Conservation (phyloP, 2,113 vertebrate genomes). For the Alosa alosa region DNA sequence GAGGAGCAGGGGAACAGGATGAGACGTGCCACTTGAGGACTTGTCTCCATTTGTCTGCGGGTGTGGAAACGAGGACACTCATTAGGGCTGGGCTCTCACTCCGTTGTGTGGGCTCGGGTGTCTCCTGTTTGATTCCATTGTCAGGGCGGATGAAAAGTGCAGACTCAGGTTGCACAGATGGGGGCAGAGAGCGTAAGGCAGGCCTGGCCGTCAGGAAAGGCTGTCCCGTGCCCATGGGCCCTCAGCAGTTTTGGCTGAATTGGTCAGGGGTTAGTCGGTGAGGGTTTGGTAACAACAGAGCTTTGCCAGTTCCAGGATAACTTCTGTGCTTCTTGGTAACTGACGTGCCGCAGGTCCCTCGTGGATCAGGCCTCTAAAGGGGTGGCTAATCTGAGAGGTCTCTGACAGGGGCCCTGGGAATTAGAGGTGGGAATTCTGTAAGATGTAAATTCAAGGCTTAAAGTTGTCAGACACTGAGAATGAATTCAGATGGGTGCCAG, state of each 20-base stretch:
- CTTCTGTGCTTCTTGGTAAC: not conserved
- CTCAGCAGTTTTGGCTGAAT: constrained; percentile 11
- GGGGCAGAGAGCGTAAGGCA: constrained; percentile 29
- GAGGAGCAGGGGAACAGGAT: not conserved
- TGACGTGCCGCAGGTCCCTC: not conserved
- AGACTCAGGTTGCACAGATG: constrained; percentile 48
- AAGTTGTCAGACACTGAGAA: too few species aligned
- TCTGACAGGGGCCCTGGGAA: not conserved
- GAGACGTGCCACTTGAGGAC: constrained; percentile 7
- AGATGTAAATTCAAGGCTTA: not conserved
- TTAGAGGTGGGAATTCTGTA: not conserved
- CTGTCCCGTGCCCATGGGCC: not conserved
- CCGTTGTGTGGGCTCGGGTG: constrained; percentile 54
- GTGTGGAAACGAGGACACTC: constrained; percentile 67
- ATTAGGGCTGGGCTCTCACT: constrained; percentile 54
- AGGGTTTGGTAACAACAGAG: not conserved
- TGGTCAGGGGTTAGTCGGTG: not conserved
- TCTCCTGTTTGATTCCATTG: constrained; percentile 44
- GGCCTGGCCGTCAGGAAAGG: constrained; percentile 26
- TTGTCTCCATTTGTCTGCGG: not conserved
- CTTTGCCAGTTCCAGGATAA: not conserved
- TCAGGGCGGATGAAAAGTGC: constrained; percentile 43
- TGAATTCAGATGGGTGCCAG: too few species aligned
- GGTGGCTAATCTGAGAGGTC: not conserved
- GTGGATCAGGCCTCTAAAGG: too few species aligned